A percentile compares a stretch with the other conserved stretches of the same genome.
Evolutionary conservation across 2,888 invertebrate species (phyloP).

Genomic region (Leptarthrus brevirostris): DNA sequence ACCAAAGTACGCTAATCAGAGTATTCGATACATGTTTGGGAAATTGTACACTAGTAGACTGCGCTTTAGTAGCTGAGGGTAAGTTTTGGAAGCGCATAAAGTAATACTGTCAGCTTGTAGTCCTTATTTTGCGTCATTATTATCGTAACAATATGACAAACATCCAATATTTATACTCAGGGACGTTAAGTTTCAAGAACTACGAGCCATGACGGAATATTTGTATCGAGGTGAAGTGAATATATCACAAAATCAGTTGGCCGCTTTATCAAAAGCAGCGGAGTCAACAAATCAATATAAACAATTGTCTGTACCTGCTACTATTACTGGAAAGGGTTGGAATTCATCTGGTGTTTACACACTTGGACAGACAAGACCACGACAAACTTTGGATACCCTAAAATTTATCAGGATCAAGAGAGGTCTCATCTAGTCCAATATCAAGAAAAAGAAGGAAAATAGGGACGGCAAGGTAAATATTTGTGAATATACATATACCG

Average conservation of each 20-base stretch:
- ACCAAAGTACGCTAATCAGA: too few relatives aligned
- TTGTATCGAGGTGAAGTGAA: too few relatives aligned
- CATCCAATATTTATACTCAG: too few relatives aligned
- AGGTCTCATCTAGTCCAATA: constrained; percentile 83
- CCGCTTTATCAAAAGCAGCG: constrained; percentile 87
- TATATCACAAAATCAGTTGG: constrained; percentile 91
- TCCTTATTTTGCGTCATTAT: too few relatives aligned
- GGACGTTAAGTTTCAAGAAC: too few relatives aligned
- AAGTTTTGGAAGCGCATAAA: too few relatives aligned
- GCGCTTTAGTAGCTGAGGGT: constrained; percentile 93
- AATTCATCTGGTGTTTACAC: constrained; percentile 61
- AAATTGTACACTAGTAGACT: constrained; percentile 92
- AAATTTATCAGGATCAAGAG: constrained; percentile 70
- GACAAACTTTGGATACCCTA: constrained; percentile 66
- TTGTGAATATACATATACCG: too few relatives aligned
- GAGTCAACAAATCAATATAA: constrained; percentile 74
- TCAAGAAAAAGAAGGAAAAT: too few relatives aligned
- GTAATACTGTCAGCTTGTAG: too few relatives aligned
- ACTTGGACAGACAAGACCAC: too few relatives aligned
- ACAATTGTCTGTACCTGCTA: constrained; percentile 57
- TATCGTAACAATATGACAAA: constrained; percentile 90
- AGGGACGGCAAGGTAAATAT: too few relatives aligned
- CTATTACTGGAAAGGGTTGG: constrained; percentile 50
- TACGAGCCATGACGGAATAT: too few relatives aligned
- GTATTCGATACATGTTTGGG: constrained; percentile 92